These are phyloP conservation scores for Sebastes paucispinis DNA, from an alignment of 2,797 vertebrate genomes.

Conservation along the genomic window DNA sequence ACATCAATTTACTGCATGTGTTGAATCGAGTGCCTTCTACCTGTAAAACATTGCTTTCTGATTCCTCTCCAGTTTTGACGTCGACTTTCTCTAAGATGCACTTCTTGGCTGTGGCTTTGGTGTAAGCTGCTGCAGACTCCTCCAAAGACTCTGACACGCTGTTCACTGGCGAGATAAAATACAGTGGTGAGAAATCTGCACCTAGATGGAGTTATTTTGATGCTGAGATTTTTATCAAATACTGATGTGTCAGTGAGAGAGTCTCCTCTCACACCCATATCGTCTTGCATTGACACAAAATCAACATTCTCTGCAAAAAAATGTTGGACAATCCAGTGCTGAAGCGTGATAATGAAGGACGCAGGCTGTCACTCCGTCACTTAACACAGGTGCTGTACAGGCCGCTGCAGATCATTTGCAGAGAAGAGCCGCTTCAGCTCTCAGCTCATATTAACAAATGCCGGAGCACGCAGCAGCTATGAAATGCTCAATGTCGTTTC, in stretches of 20 bases:
- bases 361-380: background rate
- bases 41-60: slow-evolving; percentile 98
- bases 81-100: slow-evolving; percentile 98
- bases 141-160: slow-evolving; percentile 95
- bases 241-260: background rate
- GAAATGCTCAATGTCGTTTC: background rate
- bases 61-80: slow-evolving; percentile 97
- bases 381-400: background rate
- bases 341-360: background rate
- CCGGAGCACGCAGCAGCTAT: background rate
- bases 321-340: background rate
- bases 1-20: background rate
- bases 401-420: background rate
- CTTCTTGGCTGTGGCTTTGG: slow-evolving; percentile 97
- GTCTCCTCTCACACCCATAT: background rate
- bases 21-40: slow-evolving; percentile 60
- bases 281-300: background rate
- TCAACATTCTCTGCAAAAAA: background rate
- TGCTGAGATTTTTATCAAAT: background rate
- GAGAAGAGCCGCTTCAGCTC: slow-evolving; percentile 1
- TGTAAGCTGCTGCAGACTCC: slow-evolving; percentile 98
- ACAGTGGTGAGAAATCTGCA: background rate
- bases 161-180: slow-evolving; percentile 78
- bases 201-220: background rate
- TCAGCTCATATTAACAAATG: background rate